Evolutionary conservation across 1,140 invertebrate genomes (phyloP).

Genomic region (Cotesia vestalis): DNA sequence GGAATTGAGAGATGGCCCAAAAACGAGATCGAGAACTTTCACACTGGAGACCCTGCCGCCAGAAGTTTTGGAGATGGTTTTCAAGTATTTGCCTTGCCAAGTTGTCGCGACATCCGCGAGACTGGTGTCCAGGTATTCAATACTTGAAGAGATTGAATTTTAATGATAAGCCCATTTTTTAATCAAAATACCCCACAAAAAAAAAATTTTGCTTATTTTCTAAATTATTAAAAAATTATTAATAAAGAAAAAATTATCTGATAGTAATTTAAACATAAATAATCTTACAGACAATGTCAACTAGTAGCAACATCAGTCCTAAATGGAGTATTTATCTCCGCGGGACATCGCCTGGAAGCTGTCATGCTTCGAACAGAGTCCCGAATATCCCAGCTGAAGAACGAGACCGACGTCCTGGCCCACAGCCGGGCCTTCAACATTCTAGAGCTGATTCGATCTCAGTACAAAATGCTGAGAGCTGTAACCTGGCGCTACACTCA

Average conservation of each 20-base stretch:
- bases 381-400: constrained; percentile 34
- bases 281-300: constrained; percentile 47
- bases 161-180: too few relatives aligned
- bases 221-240: not conserved
- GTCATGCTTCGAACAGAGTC: constrained; percentile 39
- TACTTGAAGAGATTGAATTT: not conserved
- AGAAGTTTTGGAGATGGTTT: constrained; percentile 59
- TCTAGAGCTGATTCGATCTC: constrained; percentile 50
- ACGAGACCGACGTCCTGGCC: constrained; percentile 38
- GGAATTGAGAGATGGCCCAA: constrained; percentile 8
- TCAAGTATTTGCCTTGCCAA: constrained; percentile 52
- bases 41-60: constrained; percentile 56
- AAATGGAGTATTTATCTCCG: constrained; percentile 54
- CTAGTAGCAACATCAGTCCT: constrained; percentile 52
- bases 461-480: constrained; percentile 57
- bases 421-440: constrained; percentile 46
- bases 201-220: too few relatives aligned
- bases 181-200: too few relatives aligned
- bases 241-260: not conserved
- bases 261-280: too few relatives aligned
- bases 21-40: constrained; percentile 11
- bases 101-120: constrained; percentile 53
- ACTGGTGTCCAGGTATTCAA: constrained; percentile 58
- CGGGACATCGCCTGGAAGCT: constrained; percentile 45
- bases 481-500: constrained; percentile 63